Base-by-base conservation (phyloP, 2,888 invertebrate genomes). In the Prostheceraeus crozeri region DNA sequence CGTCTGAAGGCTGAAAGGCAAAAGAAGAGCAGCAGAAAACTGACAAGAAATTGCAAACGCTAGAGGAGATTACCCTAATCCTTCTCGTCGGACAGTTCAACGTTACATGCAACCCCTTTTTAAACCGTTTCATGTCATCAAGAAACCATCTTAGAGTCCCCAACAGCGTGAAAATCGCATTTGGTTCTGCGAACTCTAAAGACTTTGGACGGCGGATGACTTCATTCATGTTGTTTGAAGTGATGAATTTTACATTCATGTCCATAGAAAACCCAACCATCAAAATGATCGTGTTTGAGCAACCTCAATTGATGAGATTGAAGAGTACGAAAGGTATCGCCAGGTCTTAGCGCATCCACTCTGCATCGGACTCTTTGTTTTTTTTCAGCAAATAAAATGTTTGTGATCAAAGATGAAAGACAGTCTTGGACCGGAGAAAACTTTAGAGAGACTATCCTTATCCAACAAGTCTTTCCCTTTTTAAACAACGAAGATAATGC, bases 31-130 rank as follows among this genome's bases (percentile, higher is more conserved):
- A 10, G 6, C 21, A 14, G 45, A 16, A 40, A 40, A 40, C 21
- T 16, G 45, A 40, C 45, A 40, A 40, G 14, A 40, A 11, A 40
- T 40, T 40, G 45, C 45, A 40, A 40, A 14, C 14, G 45, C 45
- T 40, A 40, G 45, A 40, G 8, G 45, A 10, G 45, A 40, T 40
- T 14, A 19, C 6, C 8, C 8, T 14, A 40, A 16, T 40, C 14
- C 45, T 40, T 40, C 45, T 40, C 14, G 45, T 23, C 6, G 14
- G 19, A 40, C 45, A 40, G 14, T 40, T 40, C 45, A 40, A 40
- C 6, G 19, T 6, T 40, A 40, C 45, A 40, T 40, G 45, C 45
- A 40, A 14, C 21, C 45, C 14, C 14, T 40, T 11, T 14, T 10
- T 14, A 40, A 40, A 16, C 14, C 45, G 6, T 40, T 40, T n/a